phyloP scores from a whole-genome alignment of 2,888 invertebrate genomes.

The Macaria notata region DNA sequence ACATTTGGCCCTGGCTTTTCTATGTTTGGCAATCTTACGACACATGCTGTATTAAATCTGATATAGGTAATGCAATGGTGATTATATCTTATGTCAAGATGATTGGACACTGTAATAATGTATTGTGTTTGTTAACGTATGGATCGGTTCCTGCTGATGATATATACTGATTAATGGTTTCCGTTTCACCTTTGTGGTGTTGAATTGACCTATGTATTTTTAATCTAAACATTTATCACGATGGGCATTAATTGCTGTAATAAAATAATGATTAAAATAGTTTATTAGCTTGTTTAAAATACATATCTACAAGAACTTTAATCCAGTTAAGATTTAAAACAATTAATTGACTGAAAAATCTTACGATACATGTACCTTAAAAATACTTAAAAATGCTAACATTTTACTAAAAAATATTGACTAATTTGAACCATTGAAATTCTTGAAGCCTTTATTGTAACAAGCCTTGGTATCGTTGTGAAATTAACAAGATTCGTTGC shows the following conservation, averaged over 20 bases:
- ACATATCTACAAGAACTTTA: too few relatives aligned
- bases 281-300: too few relatives aligned
- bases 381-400: too few relatives aligned
- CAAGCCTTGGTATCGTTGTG: background rate
- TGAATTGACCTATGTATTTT: slow-evolving; percentile 5
- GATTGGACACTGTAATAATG: slow-evolving; percentile 10
- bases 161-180: slow-evolving; percentile 18
- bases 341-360: too few relatives aligned
- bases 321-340: too few relatives aligned
- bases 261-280: too few relatives aligned
- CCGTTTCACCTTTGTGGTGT: slow-evolving; percentile 13
- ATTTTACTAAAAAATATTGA: too few relatives aligned
- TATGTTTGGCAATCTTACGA: slow-evolving; percentile 60
- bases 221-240: too few relatives aligned
- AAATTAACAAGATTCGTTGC: slow-evolving; percentile 3
- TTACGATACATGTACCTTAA: too few relatives aligned
- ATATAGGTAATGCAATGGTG: slow-evolving; percentile 41
- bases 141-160: slow-evolving; percentile 10
- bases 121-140: slow-evolving; percentile 17
- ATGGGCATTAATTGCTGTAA: too few relatives aligned
- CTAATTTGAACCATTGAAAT: too few relatives aligned
- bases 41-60: slow-evolving; percentile 46
- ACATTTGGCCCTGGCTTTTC: slow-evolving; percentile 70
- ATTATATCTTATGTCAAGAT: slow-evolving; percentile 24
- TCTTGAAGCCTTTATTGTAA: slow-evolving; percentile 3